Base-by-base conservation (phyloP, 2,888 invertebrate species). In the Rhorus exstirpatorius region DNA sequence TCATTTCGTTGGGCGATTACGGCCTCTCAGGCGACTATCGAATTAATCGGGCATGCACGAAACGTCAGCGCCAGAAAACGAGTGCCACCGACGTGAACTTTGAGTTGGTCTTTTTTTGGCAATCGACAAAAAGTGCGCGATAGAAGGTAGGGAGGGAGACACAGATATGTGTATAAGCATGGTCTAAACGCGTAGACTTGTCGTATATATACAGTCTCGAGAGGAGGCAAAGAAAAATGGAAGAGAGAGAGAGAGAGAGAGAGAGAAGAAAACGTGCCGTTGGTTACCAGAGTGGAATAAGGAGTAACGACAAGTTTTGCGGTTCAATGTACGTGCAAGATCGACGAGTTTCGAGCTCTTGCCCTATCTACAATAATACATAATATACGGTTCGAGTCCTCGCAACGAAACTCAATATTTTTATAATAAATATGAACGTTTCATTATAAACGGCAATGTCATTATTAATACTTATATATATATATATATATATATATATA, bases 1-100 rank as follows among this genome's bases (percentile, higher is more conserved):
- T 44, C 60, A 21, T 35, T 26, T 68, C 44, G 8, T 19, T 19
- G 49, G 19, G 21, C 67, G 68, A 67, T 75, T 72, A 58, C 74
- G 75, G 14, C 60, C 67, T 76, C 61, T 72, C 60, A 51, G 44
- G 46, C 61, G 78, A 78, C 77, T 80, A 81, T 67, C 79, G 79
- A 83, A 84, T 85, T 85, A 85, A 85, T 85, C 84, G 85, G 81
- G 79, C 84, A 83, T 84, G 61, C 68, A 68, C 79, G 65, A 63
- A 61, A 81, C 81, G 85, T 85, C 85, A 85, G 74, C 79, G 71
- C 19, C 85, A 85, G 85, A 79, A 71, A 82, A 81, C 79, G 81
- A 83, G 84, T 84, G 83, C 63, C 75, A 63, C 21, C 63, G 74
- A 82, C 76, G 72, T 78, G 79, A 84, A 84, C 82, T 79, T 83